phyloP scores from a whole-genome alignment of 2,888 invertebrate genomes.

The Latrodectus elegans region DNA sequence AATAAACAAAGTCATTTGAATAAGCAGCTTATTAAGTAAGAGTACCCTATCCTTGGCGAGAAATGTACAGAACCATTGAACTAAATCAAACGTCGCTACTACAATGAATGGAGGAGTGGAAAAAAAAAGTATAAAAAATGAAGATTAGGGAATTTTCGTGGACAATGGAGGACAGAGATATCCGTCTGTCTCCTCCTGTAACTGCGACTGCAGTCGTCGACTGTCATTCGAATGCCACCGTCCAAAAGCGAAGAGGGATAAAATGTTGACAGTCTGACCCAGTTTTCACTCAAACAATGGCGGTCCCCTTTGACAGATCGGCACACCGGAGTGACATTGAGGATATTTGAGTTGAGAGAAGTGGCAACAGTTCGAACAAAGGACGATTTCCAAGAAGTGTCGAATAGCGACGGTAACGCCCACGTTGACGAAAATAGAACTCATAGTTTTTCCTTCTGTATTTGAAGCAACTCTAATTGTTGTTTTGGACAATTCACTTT shows the following conservation, averaged over 20 bases:
- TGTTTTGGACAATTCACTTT: too few species aligned
- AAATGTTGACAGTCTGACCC: slow-evolving; percentile 24
- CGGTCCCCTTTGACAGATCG: slow-evolving; percentile 23
- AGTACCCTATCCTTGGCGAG: too few species aligned
- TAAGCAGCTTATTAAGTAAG: too few species aligned
- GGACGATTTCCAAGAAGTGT: slow-evolving; percentile 19
- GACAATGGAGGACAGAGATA: slow-evolving; percentile 18
- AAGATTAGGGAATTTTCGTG: background rate
- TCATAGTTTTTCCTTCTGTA: background rate
- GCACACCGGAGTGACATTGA: slow-evolving; percentile 40
- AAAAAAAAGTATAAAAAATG: background rate
- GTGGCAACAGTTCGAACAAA: slow-evolving; percentile 16
- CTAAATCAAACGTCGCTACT: background rate
- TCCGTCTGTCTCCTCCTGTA: background rate
- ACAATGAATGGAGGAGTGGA: background rate
- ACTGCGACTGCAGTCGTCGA: background rate
- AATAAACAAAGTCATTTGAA: too few species aligned
- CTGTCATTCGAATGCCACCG: background rate
- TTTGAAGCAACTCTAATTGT: too few species aligned
- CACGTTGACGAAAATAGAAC: background rate
- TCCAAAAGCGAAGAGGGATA: slow-evolving; percentile 2
- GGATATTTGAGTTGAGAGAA: slow-evolving; percentile 15
- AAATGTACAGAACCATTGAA: background rate
- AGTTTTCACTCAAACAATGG: slow-evolving; percentile 33
- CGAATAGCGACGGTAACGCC: background rate